Evolutionary conservation across 1,140 invertebrate species (phyloP).

Genomic region (Neotoxoptera formosana): DNA sequence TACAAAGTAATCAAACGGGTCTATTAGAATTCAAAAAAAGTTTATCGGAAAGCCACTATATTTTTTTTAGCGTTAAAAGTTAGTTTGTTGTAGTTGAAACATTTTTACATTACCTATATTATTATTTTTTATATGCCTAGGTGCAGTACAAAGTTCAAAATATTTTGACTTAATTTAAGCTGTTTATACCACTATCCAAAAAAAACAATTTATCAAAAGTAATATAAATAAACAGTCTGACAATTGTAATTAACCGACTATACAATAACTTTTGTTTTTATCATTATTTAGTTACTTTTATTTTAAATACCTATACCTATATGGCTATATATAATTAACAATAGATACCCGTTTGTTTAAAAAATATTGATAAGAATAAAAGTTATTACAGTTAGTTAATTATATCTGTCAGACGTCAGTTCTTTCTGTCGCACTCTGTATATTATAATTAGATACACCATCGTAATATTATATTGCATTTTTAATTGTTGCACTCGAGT

Average conservation of each 20-base stretch:
- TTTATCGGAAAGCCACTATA: too few species aligned
- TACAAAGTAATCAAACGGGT: too few species aligned
- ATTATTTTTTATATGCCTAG: too few species aligned
- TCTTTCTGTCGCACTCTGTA: background rate
- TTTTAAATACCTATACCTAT: too few species aligned
- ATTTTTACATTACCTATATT: too few species aligned
- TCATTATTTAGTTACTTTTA: background rate
- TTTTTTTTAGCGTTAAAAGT: too few species aligned
- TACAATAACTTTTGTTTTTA: background rate
- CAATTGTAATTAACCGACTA: background rate
- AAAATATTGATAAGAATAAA: background rate
- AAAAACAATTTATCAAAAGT: background rate
- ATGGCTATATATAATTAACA: background rate
- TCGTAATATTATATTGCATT: background rate
- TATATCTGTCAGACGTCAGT: background rate
- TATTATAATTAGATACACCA: background rate
- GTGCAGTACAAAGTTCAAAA: background rate
- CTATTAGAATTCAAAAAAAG: too few species aligned
- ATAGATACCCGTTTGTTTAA: too few species aligned
- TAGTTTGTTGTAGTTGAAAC: background rate
- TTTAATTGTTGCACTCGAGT: background rate
- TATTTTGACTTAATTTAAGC: background rate
- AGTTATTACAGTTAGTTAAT: background rate
- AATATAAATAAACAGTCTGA: background rate
- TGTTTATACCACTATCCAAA: background rate